Conservation (phyloP, 2,888 invertebrate genomes). For the Eumerus sabulonum region DNA sequence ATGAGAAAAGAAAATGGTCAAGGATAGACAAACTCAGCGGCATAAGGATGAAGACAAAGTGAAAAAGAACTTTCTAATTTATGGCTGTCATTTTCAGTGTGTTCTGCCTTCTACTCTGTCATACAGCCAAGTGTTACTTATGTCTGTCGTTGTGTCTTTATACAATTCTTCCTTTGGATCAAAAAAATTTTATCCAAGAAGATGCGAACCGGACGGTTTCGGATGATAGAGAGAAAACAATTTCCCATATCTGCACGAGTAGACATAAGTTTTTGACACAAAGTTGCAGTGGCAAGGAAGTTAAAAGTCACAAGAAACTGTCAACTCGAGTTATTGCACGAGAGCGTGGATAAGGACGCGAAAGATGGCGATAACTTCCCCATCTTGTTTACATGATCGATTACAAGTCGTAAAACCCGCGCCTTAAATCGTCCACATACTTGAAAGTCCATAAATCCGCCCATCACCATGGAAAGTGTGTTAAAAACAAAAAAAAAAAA, state of each 20-base stretch:
- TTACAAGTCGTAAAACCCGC: background rate
- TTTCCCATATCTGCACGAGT: conserved; percentile 50
- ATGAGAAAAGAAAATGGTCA: conserved; percentile 14
- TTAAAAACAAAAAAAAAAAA: background rate
- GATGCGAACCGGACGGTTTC: conserved; percentile 36
- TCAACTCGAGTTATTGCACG: too few species aligned
- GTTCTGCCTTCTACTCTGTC: conserved; percentile 10
- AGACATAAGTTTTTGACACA: conserved; percentile 60
- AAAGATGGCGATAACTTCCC: too few species aligned
- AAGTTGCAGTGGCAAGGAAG: conserved; percentile 34
- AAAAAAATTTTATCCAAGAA: conserved; percentile 49
- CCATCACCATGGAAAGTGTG: background rate
- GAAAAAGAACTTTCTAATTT: conserved; percentile 63
- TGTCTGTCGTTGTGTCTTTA: conserved; percentile 60
- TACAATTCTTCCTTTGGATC: conserved; percentile 37
- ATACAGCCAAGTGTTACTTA: conserved; percentile 30
- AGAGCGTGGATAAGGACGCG: too few species aligned
- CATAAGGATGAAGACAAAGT: conserved; percentile 64
- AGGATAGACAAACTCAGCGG: conserved; percentile 42
- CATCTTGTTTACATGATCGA: too few species aligned
- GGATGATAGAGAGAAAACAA: conserved; percentile 31
- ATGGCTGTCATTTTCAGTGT: conserved; percentile 62
- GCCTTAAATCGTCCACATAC: background rate
- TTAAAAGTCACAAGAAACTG: background rate
- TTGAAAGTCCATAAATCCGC: background rate